Evolutionary conservation across 2,797 vertebrate species (phyloP).

Genomic region (Champsocephalus esox): DNA sequence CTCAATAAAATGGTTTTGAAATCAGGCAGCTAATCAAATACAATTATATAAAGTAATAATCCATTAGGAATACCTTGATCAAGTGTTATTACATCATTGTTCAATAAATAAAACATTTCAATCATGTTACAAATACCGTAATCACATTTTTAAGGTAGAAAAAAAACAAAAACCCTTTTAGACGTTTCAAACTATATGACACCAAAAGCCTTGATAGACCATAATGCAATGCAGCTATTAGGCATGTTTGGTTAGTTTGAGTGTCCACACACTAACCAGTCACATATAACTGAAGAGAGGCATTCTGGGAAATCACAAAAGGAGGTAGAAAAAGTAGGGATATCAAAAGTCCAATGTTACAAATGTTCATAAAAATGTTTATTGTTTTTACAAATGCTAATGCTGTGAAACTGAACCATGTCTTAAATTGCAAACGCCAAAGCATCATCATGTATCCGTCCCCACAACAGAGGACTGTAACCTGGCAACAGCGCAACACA

Average conservation of each 20-base stretch:
- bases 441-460: slow-evolving; percentile 48
- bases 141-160: background rate
- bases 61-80: background rate
- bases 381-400: slow-evolving; percentile 78
- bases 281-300: background rate
- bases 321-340: background rate
- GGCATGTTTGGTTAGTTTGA: background rate
- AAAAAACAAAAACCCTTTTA: background rate
- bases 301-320: slow-evolving; percentile 2
- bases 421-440: slow-evolving; percentile 63
- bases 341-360: slow-evolving; percentile 52
- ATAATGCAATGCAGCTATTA: slow-evolving; percentile 4
- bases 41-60: background rate
- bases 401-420: slow-evolving; percentile 62
- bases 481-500: slow-evolving; percentile 61
- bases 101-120: background rate
- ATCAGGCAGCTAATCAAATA: background rate
- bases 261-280: background rate
- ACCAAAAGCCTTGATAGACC: background rate
- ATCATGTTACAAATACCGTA: background rate
- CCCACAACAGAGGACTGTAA: slow-evolving; percentile 44
- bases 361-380: slow-evolving; percentile 80
- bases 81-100: background rate
- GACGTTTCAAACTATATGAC: background rate
- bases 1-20: background rate